Evolutionary conservation across 2,797 vertebrate species (phyloP).

Genomic region (Chelidonichthys spinosus): DNA sequence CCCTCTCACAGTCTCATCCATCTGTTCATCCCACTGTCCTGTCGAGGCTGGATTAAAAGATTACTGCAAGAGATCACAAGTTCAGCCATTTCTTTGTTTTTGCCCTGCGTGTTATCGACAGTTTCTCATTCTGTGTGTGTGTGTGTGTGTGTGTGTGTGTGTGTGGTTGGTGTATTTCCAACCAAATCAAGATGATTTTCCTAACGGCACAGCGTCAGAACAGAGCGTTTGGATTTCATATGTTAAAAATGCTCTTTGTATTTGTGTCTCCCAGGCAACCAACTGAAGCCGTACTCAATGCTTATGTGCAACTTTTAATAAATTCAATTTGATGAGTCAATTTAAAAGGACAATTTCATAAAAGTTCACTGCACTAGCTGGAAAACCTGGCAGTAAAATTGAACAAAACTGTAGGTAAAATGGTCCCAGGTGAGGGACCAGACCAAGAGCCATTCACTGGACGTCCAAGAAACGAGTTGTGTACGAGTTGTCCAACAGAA

Average conservation of each 20-base stretch:
- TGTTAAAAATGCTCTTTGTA: not conserved
- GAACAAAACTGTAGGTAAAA: not conserved
- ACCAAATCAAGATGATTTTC: not conserved
- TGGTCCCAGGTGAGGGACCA: too few species aligned
- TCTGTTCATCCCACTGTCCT: slow-evolving; percentile 13
- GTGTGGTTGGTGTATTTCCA: not conserved
- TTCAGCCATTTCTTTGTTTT: not conserved
- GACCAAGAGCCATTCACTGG: too few species aligned
- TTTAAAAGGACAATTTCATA: not conserved
- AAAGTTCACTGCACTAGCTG: not conserved
- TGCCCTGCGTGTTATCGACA: not conserved
- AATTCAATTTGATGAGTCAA: not conserved
- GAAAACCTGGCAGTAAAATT: not conserved
- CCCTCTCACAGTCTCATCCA: not conserved
- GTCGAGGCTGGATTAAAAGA: slow-evolving; percentile 11
- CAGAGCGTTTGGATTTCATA: not conserved
- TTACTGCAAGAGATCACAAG: not conserved
- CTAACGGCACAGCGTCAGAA: not conserved
- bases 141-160: not conserved
- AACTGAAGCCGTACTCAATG: not conserved
- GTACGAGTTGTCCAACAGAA: too few species aligned
- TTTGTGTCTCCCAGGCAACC: not conserved
- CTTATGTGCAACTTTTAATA: not conserved
- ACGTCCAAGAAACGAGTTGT: too few species aligned
- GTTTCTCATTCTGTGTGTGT: not conserved